Conservation (phyloP, 2,113 vertebrate genomes). For the Antechinus stuartii region DNA sequence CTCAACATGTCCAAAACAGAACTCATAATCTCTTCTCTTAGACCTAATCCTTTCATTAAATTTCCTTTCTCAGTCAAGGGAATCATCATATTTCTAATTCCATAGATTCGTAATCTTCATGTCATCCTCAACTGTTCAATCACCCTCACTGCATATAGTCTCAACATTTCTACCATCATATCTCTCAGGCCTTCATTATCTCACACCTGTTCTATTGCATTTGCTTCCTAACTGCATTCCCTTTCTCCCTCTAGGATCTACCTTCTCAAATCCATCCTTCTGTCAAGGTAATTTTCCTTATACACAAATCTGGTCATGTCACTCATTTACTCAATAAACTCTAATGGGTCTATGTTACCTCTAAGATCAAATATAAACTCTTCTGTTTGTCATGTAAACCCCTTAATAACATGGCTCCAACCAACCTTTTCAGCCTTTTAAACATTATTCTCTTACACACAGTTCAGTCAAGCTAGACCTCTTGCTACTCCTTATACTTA, state of each 20-base stretch:
- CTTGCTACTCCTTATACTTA: not conserved
- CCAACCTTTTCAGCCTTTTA: not conserved
- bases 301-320: not conserved
- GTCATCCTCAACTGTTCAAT: not conserved
- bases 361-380: not conserved
- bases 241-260: not conserved
- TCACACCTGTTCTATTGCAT: not conserved
- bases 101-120: not conserved
- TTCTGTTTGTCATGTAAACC: not conserved
- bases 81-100: not conserved
- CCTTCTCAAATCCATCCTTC: not conserved
- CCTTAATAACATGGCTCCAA: not conserved
- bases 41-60: not conserved
- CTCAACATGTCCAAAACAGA: not conserved
- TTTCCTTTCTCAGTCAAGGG: not conserved
- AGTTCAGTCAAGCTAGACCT: not conserved
- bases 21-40: not conserved
- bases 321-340: not conserved
- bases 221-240: not conserved
- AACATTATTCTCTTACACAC: not conserved
- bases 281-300: not conserved
- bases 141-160: not conserved
- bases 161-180: not conserved
- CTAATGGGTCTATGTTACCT: not conserved
- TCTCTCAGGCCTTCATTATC: not conserved